phyloP scores from a whole-genome alignment of 2,888 invertebrate species.

The Coecobrya sp. region DNA sequence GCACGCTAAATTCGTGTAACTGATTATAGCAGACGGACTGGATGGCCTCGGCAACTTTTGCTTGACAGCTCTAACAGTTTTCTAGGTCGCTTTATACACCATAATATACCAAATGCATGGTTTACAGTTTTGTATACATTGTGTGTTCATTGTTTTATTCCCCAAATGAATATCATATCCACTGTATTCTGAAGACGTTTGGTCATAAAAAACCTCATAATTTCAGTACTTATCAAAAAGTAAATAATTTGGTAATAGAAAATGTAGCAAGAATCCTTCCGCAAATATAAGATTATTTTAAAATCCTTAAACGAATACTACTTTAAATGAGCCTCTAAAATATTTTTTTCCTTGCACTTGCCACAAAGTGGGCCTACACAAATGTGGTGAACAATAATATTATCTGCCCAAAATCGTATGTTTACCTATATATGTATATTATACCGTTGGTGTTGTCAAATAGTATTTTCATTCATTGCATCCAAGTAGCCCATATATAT shows the following conservation, averaged over 20 bases:
- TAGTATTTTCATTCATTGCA: slow-evolving; percentile 71
- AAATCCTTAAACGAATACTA: slow-evolving; percentile 11
- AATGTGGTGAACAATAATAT: not conserved
- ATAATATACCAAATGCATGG: not conserved
- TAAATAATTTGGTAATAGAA: not conserved
- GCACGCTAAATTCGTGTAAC: slow-evolving; percentile 38
- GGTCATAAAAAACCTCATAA: not conserved
- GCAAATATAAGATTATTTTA: slow-evolving; percentile 24
- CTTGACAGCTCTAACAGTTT: slow-evolving; percentile 65
- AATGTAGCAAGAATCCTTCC: not conserved
- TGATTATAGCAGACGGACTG: slow-evolving; percentile 49
- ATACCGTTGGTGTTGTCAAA: slow-evolving; percentile 21
- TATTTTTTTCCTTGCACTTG: slow-evolving; percentile 18
- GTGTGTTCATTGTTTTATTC: not conserved
- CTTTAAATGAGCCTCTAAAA: slow-evolving; percentile 8
- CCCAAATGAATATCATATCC: not conserved
- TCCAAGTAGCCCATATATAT: slow-evolving; percentile 40
- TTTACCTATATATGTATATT: not conserved
- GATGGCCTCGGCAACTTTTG: slow-evolving; percentile 74
- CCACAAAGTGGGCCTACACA: not conserved
- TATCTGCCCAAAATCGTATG: not conserved
- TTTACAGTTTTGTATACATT: not conserved
- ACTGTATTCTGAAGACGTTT: not conserved
- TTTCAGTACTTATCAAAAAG: not conserved
- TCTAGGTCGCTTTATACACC: slow-evolving; percentile 20